phyloP scores from a whole-genome alignment of 2,888 invertebrate species.

The Mythimna ferrago region DNA sequence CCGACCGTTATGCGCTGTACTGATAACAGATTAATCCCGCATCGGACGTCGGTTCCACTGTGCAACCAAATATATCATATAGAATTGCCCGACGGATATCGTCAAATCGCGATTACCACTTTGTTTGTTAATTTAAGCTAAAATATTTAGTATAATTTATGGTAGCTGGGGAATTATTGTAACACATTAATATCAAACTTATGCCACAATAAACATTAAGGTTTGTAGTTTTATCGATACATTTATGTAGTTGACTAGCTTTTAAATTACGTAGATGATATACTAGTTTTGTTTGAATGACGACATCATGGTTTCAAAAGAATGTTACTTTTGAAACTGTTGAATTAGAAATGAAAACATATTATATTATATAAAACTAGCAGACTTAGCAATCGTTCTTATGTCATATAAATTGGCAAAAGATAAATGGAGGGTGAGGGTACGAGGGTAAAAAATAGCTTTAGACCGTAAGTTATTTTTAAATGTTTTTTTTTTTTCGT shows the following conservation, averaged over 20 bases:
- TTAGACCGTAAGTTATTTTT: no score
- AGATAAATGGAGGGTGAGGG: no score
- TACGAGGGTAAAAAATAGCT: no score
- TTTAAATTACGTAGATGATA: constrained; percentile 9
- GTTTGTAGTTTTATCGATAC: not conserved
- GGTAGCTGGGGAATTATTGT: constrained; percentile 3
- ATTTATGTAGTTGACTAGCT: not conserved
- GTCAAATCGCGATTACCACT: constrained; percentile 40
- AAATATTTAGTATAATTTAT: constrained; percentile 24
- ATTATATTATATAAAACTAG: no score
- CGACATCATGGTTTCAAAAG: not conserved
- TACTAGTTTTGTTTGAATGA: not conserved
- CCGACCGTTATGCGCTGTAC: constrained; percentile 42
- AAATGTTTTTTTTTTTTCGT: no score
- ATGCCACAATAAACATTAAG: not conserved
- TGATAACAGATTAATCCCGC: constrained; percentile 65
- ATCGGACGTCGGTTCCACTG: constrained; percentile 47
- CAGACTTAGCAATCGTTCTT: no score
- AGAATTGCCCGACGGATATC: constrained; percentile 21
- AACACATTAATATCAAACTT: not conserved
- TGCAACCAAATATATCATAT: constrained; percentile 41
- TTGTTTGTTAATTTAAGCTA: constrained; percentile 37
- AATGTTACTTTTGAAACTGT: not conserved
- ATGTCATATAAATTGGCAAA: no score
- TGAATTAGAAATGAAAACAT: not conserved